Base-by-base conservation (phyloP, 2,888 invertebrate genomes). In the Drosophila atripex region DNA sequence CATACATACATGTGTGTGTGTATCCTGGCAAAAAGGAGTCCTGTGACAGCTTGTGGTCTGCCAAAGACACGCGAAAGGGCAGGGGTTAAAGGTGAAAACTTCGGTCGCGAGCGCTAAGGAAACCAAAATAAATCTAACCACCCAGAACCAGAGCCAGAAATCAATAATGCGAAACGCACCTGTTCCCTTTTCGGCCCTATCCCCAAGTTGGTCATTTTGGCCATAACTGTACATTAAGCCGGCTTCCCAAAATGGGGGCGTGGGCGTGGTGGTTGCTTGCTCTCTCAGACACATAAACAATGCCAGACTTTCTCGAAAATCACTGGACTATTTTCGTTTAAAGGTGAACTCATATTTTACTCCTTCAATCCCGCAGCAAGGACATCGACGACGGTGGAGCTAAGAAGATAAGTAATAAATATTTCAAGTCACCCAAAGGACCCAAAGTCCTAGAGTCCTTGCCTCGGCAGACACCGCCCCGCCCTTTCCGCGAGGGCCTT, bases 41-140 rank as follows among this genome's bases (percentile, higher is more conserved):
- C 71, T 85, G 77, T 86, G 88, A 88, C 88, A 88, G 80, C 87
- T 87, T 88, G 89, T 85, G 88, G 88, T 89, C 88, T 89, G 89
- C 85, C 74, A 43, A 72, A 75, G 88, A 88, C 88, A 88, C 82
- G n/a, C 35, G n/a, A 35, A 35, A 35, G 35, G 35, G 35, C 35
- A n/a, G 35, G 35, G n/a, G 35, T 6, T n/a, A 35, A 35, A n/a
- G 35, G 35, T 35, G 7, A n/a, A 35, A 35, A 35, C n/a, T 35
- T 35, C 2, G 35, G 4, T 3, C 9, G 1, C 9, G 18, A 16
- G 39, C 4, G 9, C 21, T 0, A 2, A 8, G 39, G 35, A 35
- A 35, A 41, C 39, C 9, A 35, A 47, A 47, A 47, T 56, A 30
- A n/a, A 41, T 53, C 50, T 43, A 46, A 12, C 38, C 39, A 28